phyloP scores from a whole-genome alignment of 2,797 vertebrate genomes.

The Spheniscus humboldti region DNA sequence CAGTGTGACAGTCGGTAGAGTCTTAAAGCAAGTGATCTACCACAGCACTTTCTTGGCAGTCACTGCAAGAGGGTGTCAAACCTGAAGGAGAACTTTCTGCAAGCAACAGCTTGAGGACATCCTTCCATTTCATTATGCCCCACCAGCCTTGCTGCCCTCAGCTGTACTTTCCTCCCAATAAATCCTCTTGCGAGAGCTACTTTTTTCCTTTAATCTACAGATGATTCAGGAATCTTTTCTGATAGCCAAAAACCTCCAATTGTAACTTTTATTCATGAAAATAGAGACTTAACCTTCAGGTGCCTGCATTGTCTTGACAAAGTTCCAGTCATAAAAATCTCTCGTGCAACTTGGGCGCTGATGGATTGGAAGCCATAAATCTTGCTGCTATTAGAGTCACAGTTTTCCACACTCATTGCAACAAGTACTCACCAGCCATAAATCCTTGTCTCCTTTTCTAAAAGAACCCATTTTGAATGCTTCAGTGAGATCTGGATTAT shows the following conservation, averaged over 20 bases:
- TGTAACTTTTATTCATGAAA: neutral
- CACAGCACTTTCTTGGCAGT: neutral
- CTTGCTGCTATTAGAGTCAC: neutral
- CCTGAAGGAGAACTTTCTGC: neutral
- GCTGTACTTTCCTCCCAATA: neutral
- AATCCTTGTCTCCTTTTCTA: constrained; percentile 52
- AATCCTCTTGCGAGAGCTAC: neutral
- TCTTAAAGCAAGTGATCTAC: neutral
- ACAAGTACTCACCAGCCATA: constrained; percentile 30
- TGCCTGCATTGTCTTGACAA: neutral
- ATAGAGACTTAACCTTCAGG: constrained; percentile 8
- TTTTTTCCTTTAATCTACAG: neutral
- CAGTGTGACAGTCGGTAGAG: neutral
- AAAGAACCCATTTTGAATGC: constrained; percentile 44
- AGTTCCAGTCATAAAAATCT: constrained; percentile 2
- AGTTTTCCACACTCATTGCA: constrained; percentile 41
- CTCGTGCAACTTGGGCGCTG: neutral
- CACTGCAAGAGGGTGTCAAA: neutral
- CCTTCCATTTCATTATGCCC: neutral
- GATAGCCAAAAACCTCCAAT: neutral
- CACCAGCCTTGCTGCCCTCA: neutral
- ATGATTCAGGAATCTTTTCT: neutral
- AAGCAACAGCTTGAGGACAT: neutral
- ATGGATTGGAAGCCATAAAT: constrained; percentile 42
- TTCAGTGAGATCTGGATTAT: constrained; percentile 22